Conservation (phyloP, 2,888 invertebrate species). For the Sarcophaga variegata region DNA sequence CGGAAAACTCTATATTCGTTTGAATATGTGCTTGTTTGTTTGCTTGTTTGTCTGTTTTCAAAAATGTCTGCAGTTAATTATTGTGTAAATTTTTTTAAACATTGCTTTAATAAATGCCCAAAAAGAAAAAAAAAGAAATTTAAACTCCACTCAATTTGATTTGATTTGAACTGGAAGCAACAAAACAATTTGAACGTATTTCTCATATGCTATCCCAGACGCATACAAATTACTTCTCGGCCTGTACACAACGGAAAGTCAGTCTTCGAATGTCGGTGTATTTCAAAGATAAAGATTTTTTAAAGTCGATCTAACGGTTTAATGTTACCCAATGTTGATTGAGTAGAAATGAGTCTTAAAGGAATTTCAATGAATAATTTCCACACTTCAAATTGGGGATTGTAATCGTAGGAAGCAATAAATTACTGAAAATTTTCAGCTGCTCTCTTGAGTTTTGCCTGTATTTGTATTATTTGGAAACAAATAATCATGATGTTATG, state of each 20-base stretch:
- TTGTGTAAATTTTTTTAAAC: conserved; percentile 35
- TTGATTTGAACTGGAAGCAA: conserved; percentile 60
- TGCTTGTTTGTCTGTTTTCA: conserved; percentile 50
- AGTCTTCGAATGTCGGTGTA: conserved; percentile 6
- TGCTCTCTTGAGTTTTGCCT: neutral
- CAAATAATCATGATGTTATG: neutral
- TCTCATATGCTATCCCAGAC: conserved; percentile 9
- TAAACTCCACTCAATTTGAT: conserved; percentile 15
- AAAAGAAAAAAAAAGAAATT: neutral
- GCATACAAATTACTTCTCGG: conserved; percentile 20
- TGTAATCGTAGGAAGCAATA: conserved; percentile 42
- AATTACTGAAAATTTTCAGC: conserved; percentile 30
- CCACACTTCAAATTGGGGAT: neutral
- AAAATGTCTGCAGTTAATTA: conserved; percentile 57
- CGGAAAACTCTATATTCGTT: conserved; percentile 47
- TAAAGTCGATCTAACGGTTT: conserved; percentile 43
- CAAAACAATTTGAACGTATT: conserved; percentile 54
- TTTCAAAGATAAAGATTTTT: conserved; percentile 44
- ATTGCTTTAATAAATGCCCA: conserved; percentile 5
- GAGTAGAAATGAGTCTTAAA: conserved; percentile 4
- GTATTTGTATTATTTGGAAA: neutral
- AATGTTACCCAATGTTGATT: neutral
- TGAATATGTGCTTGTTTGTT: neutral
- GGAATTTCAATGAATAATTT: neutral
- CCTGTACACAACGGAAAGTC: conserved; percentile 9